Conservation (phyloP, 2,888 invertebrate species). For the Apamea monoglypha region DNA sequence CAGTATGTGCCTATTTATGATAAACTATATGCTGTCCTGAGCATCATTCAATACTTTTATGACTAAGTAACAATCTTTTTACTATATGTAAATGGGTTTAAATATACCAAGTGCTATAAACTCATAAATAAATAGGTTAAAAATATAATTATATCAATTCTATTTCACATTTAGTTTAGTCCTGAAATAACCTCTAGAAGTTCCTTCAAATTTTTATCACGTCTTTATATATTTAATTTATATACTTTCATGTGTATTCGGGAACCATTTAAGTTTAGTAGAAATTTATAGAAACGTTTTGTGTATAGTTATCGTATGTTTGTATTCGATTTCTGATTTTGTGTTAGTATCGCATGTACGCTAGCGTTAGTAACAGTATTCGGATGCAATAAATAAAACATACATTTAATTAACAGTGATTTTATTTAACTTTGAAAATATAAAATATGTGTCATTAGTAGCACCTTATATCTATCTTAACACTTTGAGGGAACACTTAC, state of each 20-base stretch:
- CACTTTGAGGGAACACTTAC: neutral
- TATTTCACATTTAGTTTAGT: neutral
- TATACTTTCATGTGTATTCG: conserved; percentile 61
- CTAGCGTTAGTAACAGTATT: conserved; percentile 88
- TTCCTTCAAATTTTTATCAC: conserved; percentile 7
- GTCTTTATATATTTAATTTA: conserved; percentile 9
- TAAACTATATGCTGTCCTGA: conserved; percentile 21
- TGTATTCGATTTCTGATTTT: conserved; percentile 76
- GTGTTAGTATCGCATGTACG: conserved; percentile 83
- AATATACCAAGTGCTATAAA: conserved; percentile 38
- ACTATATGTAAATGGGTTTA: conserved; percentile 6
- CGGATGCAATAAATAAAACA: conserved; percentile 88
- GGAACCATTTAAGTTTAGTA: conserved; percentile 76
- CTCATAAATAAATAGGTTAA: conserved; percentile 20
- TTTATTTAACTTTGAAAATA: conserved; percentile 61
- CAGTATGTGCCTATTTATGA: conserved; percentile 51
- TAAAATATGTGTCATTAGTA: conserved; percentile 42
- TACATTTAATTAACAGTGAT: conserved; percentile 72
- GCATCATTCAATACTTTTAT: conserved; percentile 1
- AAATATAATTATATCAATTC: conserved; percentile 1
- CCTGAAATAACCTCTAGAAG: conserved; percentile 1
- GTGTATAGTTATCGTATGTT: conserved; percentile 81
- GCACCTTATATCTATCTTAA: conserved; percentile 43
- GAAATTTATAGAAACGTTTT: conserved; percentile 81
- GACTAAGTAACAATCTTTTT: conserved; percentile 17